Conservation (phyloP, 2,113 vertebrate genomes). For the Nicator chloris region DNA sequence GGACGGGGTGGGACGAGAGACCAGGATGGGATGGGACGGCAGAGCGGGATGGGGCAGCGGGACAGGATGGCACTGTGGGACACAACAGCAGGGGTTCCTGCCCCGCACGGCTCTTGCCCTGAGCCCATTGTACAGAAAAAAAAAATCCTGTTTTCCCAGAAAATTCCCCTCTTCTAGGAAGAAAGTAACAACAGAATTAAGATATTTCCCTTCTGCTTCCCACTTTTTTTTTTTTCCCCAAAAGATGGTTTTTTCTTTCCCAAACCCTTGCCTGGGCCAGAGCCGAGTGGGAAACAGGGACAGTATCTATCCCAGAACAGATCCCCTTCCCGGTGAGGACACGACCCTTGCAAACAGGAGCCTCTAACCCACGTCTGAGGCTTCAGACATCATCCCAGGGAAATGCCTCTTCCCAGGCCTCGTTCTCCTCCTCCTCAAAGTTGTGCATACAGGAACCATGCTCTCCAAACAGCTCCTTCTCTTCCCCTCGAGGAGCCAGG, state of each 20-base stretch:
- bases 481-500: neutral
- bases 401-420: neutral
- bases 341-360: accelerated
- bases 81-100: no score
- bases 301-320: accelerated
- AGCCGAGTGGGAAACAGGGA: neutral
- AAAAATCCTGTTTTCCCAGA: accelerated
- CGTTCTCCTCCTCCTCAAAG: neutral
- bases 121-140: accelerated
- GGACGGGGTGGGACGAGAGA: neutral
- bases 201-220: neutral
- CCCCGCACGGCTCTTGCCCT: accelerated
- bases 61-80: no score
- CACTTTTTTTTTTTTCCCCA: accelerated
- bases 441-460: accelerated
- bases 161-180: neutral
- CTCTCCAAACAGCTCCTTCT: neutral
- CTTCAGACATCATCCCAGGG: neutral
- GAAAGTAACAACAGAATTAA: neutral
- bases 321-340: neutral
- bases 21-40: no score
- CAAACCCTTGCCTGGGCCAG: no score
- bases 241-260: no score
- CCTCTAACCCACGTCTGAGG: accelerated
- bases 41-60: neutral